A percentile compares a stretch with the other conserved stretches of the same genome.
Evolutionary conservation across 2,888 invertebrate genomes (phyloP).

Genomic region (Drosophila subquinaria): DNA sequence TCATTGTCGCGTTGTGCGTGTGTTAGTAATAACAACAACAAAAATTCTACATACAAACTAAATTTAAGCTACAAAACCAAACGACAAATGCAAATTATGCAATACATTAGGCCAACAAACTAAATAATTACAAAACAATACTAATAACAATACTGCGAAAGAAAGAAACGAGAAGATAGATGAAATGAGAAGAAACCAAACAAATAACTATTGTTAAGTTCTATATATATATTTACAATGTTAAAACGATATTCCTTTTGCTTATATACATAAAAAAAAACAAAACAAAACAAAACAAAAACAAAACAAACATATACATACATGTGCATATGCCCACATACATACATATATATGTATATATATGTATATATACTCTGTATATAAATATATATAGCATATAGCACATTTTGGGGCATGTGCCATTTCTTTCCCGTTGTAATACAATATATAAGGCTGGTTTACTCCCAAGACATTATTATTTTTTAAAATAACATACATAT

Average conservation of each 20-base stretch:
- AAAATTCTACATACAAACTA: slow-evolving; percentile 63
- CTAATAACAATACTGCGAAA: slow-evolving; percentile 30
- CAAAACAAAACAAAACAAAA: slow-evolving; percentile 26
- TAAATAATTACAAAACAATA: slow-evolving; percentile 31
- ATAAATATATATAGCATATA: slow-evolving; percentile 38
- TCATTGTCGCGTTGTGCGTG: slow-evolving; percentile 56
- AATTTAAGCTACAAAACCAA: slow-evolving; percentile 60
- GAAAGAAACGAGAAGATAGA: slow-evolving; percentile 1
- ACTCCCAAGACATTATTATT: slow-evolving; percentile 86
- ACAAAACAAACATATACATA: slow-evolving; percentile 40
- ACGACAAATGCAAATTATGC: slow-evolving; percentile 38
- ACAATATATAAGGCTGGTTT: slow-evolving; percentile 85
- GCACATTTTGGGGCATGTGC: slow-evolving; percentile 64
- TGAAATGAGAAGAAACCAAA: slow-evolving; percentile 41
- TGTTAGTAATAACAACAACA: slow-evolving; percentile 22
- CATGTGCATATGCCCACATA: slow-evolving; percentile 47
- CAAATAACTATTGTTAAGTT: slow-evolving; percentile 68
- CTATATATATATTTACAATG: slow-evolving; percentile 66
- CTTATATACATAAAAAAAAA: slow-evolving; percentile 67
- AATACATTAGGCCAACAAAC: slow-evolving; percentile 62
- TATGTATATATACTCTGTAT: slow-evolving; percentile 21
- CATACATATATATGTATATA: slow-evolving; percentile 27
- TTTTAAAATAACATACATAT: slow-evolving; percentile 46
- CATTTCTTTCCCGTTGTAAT: slow-evolving; percentile 81
- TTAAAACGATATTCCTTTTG: slow-evolving; percentile 80